Evolutionary conservation across 30 jellyfish, hydroid and myxozoan species (phyloP).

Genomic region (Hydractinia symbiolongicarpus): DNA sequence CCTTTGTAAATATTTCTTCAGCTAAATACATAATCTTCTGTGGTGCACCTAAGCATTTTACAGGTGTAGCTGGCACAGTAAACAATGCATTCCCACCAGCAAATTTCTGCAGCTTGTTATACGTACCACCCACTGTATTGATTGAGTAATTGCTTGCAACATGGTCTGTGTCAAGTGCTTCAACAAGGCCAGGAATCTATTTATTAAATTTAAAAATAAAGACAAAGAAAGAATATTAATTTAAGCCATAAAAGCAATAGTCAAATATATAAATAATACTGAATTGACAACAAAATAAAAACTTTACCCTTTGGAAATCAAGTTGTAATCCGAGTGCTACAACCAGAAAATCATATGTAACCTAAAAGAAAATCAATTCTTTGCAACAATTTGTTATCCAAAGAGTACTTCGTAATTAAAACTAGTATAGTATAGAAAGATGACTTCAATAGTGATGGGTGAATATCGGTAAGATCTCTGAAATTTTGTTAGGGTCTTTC

Average conservation of each 20-base stretch:
- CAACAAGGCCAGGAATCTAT: conserved; percentile 75
- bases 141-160: conserved; percentile 85
- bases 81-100: conserved; percentile 90
- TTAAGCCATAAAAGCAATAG: background rate
- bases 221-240: background rate
- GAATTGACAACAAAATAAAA: too few relatives aligned
- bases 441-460: too few relatives aligned
- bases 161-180: conserved; percentile 86
- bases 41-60: conserved; percentile 97
- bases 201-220: background rate
- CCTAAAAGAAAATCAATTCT: conserved; percentile 22
- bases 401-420: too few relatives aligned
- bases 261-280: background rate
- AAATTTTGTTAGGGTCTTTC: too few relatives aligned
- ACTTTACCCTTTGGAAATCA: conserved; percentile 58
- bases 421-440: too few relatives aligned
- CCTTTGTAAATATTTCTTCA: conserved; percentile 81
- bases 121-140: conserved; percentile 65
- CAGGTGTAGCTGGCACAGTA: conserved; percentile 89
- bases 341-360: conserved; percentile 68
- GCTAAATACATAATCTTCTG: conserved; percentile 96
- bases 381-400: too few relatives aligned
- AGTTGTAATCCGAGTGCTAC: conserved; percentile 90
- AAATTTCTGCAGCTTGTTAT: conserved; percentile 62
- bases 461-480: too few relatives aligned